Percentiles rank a stretch among this genome's conserved stretches.
phyloP scores from a whole-genome alignment of 2,797 vertebrate species.

The Bucorvus abyssinicus region DNA sequence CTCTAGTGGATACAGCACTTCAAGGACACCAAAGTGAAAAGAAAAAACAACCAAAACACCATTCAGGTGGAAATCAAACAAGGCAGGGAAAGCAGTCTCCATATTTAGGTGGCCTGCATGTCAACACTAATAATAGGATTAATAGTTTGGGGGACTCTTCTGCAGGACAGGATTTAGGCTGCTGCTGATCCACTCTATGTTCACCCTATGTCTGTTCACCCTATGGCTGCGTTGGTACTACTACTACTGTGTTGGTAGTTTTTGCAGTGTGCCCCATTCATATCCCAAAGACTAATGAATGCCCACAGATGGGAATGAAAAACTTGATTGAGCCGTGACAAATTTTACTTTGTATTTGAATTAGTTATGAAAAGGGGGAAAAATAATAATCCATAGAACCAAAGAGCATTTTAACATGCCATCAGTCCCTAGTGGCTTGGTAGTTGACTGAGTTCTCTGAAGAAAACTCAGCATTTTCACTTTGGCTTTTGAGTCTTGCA shows the following conservation, averaged over 20 bases:
- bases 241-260: background rate
- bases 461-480: background rate
- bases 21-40: background rate
- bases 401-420: background rate
- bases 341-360: background rate
- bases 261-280: background rate
- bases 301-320: background rate
- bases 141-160: background rate
- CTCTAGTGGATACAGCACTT: background rate
- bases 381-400: background rate
- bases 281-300: background rate
- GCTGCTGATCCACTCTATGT: background rate
- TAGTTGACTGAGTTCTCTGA: background rate
- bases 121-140: background rate
- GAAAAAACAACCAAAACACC: background rate
- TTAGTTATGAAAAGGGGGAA: background rate
- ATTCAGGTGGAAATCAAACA: background rate
- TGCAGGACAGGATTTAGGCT: background rate
- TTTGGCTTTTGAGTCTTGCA: background rate
- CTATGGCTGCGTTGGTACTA: background rate
- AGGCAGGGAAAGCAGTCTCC: background rate
- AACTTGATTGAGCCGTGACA: background rate
- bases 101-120: background rate
- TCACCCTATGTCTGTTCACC: background rate
- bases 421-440: background rate